phyloP scores from a whole-genome alignment of 2,113 vertebrate genomes.

The Stegastes partitus region DNA sequence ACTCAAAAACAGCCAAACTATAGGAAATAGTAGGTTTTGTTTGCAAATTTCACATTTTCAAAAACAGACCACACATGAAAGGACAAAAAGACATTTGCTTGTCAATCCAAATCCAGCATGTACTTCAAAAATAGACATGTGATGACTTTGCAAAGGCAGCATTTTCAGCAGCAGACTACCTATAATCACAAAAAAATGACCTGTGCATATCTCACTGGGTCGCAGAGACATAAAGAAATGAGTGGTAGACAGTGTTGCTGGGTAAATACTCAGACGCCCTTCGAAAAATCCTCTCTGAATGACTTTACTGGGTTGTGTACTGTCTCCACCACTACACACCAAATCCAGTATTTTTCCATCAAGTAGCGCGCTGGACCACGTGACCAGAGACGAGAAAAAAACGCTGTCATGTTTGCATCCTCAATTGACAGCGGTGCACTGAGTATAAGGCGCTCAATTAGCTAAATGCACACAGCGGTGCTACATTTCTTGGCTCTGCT shows the following conservation, averaged over 20 bases:
- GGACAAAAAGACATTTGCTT: conserved; percentile 4
- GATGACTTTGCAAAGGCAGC: conserved; percentile 8
- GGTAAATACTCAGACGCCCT: conserved; percentile 75
- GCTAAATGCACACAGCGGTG: neutral
- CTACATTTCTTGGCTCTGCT: neutral
- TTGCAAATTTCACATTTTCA: neutral
- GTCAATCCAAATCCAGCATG: neutral
- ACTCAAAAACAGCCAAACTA: too few relatives aligned
- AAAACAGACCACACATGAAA: neutral
- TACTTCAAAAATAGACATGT: neutral
- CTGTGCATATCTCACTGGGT: neutral
- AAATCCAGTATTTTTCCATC: conserved; percentile 91
- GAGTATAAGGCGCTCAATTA: neutral
- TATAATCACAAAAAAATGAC: neutral
- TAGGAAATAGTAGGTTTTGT: too few relatives aligned
- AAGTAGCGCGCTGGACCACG: conserved; percentile 85
- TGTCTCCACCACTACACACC: conserved; percentile 77
- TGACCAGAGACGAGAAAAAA: conserved; percentile 65
- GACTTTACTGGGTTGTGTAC: conserved; percentile 78
- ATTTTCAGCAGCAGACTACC: neutral
- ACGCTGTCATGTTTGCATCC: conserved; percentile 79
- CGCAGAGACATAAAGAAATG: conserved; percentile 19
- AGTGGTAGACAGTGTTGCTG: conserved; percentile 72
- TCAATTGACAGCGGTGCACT: conserved; percentile 52
- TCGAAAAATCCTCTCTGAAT: conserved; percentile 70